These are phyloP conservation scores for Thereva unica DNA, from an alignment of 2,888 invertebrate genomes.

Conservation along the genomic window DNA sequence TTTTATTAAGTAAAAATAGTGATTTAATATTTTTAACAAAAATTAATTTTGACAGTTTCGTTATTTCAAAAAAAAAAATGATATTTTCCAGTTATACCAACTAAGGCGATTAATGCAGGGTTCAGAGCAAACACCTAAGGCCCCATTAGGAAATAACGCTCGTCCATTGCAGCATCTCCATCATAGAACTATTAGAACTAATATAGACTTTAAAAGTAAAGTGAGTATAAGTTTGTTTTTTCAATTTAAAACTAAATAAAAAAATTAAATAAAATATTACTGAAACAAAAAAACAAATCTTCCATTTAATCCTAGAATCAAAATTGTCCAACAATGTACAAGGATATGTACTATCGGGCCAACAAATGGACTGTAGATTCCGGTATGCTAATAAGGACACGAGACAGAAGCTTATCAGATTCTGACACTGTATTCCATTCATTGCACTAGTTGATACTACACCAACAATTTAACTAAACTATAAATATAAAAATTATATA, in stretches of 20 bases:
- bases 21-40: too few relatives aligned
- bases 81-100: conserved; percentile 73
- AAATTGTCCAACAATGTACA: conserved; percentile 87
- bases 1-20: too few relatives aligned
- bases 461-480: conserved; percentile 1
- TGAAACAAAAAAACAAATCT: background rate
- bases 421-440: conserved; percentile 41
- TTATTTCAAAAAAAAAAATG: background rate
- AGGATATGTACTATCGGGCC: conserved; percentile 82
- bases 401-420: conserved; percentile 45
- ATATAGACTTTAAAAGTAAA: conserved; percentile 89
- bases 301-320: conserved; percentile 60
- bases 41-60: too few relatives aligned
- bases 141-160: conserved; percentile 91
- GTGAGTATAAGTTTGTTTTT: background rate
- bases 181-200: conserved; percentile 92
- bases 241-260: background rate
- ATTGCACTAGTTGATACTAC: conserved; percentile 39
- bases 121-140: conserved; percentile 81
- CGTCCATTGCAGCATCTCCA: conserved; percentile 91
- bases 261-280: too few relatives aligned
- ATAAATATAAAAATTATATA: conserved; percentile 4
- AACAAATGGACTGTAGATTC: conserved; percentile 58
- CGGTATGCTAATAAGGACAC: conserved; percentile 57
- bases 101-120: conserved; percentile 89